Conservation (phyloP, 2,113 vertebrate species). For the Aldabrachelys gigantea region DNA sequence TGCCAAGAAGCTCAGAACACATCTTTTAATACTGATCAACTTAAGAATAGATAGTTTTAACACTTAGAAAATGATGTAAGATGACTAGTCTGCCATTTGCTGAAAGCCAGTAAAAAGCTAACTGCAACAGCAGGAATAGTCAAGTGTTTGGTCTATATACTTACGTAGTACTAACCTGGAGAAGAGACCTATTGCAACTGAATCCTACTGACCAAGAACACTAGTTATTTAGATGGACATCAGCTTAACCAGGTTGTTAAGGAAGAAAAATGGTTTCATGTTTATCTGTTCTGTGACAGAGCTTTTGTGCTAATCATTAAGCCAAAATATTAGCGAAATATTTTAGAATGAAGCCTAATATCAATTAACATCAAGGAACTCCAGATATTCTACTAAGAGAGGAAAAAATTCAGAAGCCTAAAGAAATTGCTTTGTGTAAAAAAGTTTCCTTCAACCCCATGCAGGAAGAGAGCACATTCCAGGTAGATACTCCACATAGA, state of each 20-base stretch:
- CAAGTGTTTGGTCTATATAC: background rate
- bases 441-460: no score
- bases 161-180: no score
- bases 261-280: no score
- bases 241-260: no score
- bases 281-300: no score
- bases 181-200: no score
- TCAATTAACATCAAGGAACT: background rate
- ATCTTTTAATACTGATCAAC: no score
- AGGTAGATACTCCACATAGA: background rate
- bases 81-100: conserved; percentile 10
- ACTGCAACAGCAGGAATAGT: conserved; percentile 7
- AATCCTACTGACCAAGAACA: no score
- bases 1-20: no score
- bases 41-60: no score
- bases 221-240: no score
- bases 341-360: background rate
- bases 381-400: background rate
- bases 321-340: background rate
- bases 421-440: background rate
- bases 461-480: background rate
- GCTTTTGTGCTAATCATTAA: background rate
- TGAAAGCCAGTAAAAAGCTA: background rate
- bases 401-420: background rate
- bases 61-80: background rate